Base-by-base conservation (phyloP, 2,888 invertebrate species). In the Phyllotreta cruciferae region DNA sequence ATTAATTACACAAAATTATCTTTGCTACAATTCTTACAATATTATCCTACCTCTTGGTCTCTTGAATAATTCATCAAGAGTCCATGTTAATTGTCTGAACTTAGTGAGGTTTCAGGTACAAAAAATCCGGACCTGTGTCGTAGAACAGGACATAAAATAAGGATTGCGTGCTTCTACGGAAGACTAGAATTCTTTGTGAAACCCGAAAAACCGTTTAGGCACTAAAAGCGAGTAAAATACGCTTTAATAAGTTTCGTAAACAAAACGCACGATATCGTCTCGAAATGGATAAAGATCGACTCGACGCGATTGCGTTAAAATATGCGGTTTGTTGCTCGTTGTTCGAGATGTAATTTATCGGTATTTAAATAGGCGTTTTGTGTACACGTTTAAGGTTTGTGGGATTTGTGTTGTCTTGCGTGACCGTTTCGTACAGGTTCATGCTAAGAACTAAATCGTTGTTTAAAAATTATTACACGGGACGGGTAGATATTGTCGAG, bases 231-330 rank as follows among this genome's bases (percentile, higher is more conserved):
- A 44, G 44, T 44, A 44, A 47, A 47, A 24, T 53, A 36, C 14
- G 37, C 38, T 44, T 53, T 53, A 53, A 61, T 54, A 47, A 47
- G 38, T 55, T 14, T 34, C 52, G 62, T 44, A 62, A 56, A 62
- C 56, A 56, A 54, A 53, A 56, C 13, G 42, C 53, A 53, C 24
- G 38, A 24, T 24, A 45, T 34, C 34, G 13, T 53, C 63, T 57
- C 38, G 52, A 57, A 57, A 63, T 57, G 63, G 63, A 24, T 24
- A 63, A 47, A 63, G 36, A 52, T 57, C 57, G 57, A 57, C 24
- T 24, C 24, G 52, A 54, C 53, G 57, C 39, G 45, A 57, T 52
- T 62, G 63, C 50, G 52, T 57, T 63, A 52, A 45, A 57, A 44
- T 44, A 10, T 13, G 10, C 52, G 24, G 54, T 35, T n/a, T 38